A percentile compares a stretch with the other conserved stretches of the same genome.
These are phyloP conservation scores for Rhopalosiphum padi DNA, from an alignment of 1,140 invertebrate genomes.

Conservation along the genomic window DNA sequence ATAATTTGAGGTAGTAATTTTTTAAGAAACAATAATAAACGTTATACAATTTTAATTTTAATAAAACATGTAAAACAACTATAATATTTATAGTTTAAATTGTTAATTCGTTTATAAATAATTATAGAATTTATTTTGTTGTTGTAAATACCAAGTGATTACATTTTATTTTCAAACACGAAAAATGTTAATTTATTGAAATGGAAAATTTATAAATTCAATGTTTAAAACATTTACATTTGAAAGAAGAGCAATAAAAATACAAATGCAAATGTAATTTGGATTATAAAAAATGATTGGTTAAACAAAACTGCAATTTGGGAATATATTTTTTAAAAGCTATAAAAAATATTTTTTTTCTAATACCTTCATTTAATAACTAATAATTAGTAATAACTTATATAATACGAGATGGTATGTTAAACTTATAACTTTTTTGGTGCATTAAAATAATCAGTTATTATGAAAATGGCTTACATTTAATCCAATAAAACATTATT, in stretches of 20 bases:
- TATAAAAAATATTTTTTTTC: not conserved
- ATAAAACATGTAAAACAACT: not conserved
- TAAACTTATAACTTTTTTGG: not conserved
- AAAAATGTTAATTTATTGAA: conserved; percentile 7
- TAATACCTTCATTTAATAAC: not conserved
- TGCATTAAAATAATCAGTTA: not conserved
- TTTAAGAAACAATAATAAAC: not conserved
- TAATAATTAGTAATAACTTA: too few relatives aligned
- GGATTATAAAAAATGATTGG: not conserved
- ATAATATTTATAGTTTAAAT: not conserved
- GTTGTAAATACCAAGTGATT: not conserved
- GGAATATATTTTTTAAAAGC: not conserved
- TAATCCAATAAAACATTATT: not conserved
- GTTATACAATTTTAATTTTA: not conserved
- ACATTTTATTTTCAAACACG: not conserved
- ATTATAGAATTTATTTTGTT: not conserved
- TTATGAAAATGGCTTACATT: not conserved
- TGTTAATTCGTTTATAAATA: not conserved
- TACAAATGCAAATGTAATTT: not conserved
- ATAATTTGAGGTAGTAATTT: not conserved
- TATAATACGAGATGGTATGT: too few relatives aligned
- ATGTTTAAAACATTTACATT: not conserved
- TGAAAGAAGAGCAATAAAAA: not conserved
- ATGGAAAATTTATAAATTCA: not conserved
- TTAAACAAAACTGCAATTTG: not conserved